These are phyloP conservation scores for Dynastes grantii DNA, from an alignment of 2,888 invertebrate species.

Conservation along the genomic window DNA sequence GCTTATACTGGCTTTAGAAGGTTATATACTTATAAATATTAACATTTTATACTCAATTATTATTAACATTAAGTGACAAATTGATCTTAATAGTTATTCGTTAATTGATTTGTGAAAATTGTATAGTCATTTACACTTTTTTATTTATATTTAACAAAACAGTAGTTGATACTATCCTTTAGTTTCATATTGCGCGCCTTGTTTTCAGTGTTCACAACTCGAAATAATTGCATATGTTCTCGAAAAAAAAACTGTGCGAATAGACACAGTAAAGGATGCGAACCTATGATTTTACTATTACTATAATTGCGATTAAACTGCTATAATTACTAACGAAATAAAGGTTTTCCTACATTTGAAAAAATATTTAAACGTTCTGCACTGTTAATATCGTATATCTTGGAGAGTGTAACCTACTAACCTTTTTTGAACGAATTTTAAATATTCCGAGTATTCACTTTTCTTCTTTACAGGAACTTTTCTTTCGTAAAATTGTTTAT, in stretches of 20 bases:
- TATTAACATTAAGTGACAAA: background rate
- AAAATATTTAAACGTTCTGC: constrained; percentile 39
- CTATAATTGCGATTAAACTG: constrained; percentile 27
- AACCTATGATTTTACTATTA: background rate
- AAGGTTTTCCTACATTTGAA: constrained; percentile 19
- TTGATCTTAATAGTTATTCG: background rate
- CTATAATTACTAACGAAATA: background rate
- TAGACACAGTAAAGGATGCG: constrained; percentile 4
- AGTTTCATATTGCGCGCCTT: no score
- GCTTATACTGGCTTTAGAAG: background rate
- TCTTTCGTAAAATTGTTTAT: constrained; percentile 16
- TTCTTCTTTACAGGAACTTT: constrained; percentile 20
- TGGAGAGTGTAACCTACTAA: constrained; percentile 46
- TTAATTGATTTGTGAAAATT: background rate
- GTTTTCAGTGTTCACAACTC: background rate
- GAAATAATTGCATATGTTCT: background rate
- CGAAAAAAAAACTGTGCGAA: background rate
- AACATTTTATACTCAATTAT: background rate
- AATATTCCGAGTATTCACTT: constrained; percentile 31
- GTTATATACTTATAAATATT: background rate
- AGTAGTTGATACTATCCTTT: no score
- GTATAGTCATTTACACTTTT: constrained; percentile 2
- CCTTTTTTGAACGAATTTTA: constrained; percentile 35
- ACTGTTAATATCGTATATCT: constrained; percentile 41
- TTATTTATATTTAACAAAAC: background rate